Evolutionary conservation across 2,888 invertebrate genomes (phyloP), one percentile per base, ranked within the genome.

Genomic region (Cyrtodaria siliqua): DNA sequence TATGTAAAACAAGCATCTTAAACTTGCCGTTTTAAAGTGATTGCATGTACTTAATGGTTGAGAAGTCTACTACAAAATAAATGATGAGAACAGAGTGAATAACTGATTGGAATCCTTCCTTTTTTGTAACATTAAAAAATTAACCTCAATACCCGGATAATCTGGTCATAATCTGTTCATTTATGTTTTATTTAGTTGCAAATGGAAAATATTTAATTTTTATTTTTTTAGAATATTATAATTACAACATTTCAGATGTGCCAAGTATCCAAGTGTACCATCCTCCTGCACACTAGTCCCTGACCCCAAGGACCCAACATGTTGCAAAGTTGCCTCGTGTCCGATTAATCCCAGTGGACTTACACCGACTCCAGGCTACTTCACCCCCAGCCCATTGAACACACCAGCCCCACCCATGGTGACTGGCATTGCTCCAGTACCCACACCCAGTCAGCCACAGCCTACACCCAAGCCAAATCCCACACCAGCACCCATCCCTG

Each of bases 261-360:
- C 84, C 33, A 71, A 77, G 33, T 86, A 83, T 66, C 53, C 70
- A 20, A 66, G 62, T 55, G 64, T 86, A 16, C 85, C 88, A n/a
- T 9, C 75, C 27, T 57, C 50, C 24, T 88, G 88, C 68, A 86
- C 84, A 6, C 50, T 86, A 64, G 85, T 88, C 24, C 82, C 88
- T 2, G 87, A 87, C 55, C 86, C 87, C 6, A 80, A 77, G 42
- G 86, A 88, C 61, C 88, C 88, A 29, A 50, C 81, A 18, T 88
- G 88, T 69, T 88, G 88, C 62, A 76, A 86, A 79, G 83, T 86
- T 1, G 86, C 87, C 2, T 73, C 80, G 50, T 88, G 88, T 57
- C 84, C 85, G 40, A 68, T 83, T 52, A 71, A 79, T 20, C 82
- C 85, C 18, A 79, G 83, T 33, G 71, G 74, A 3, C 81, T 84